Percentiles rank a stretch among this genome's conserved stretches.
Evolutionary conservation across 2,888 invertebrate species (phyloP).

Genomic region (Agrotis segetum): DNA sequence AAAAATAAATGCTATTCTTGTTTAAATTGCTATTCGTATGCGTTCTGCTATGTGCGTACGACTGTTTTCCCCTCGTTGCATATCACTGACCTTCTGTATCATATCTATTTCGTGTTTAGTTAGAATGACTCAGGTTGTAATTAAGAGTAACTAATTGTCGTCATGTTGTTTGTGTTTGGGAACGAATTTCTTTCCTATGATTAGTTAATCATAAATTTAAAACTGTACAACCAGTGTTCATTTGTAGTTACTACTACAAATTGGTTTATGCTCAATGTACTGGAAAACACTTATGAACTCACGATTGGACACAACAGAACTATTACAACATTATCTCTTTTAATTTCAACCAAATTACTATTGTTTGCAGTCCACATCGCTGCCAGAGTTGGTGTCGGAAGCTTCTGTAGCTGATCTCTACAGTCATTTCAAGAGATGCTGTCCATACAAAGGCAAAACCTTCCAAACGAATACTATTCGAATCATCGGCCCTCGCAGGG

Average conservation of each 20-base stretch:
- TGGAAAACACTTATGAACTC: neutral
- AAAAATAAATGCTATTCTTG: too few species aligned
- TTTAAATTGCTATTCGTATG: too few species aligned
- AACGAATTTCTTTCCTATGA: constrained; percentile 5
- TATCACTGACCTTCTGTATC: constrained; percentile 3
- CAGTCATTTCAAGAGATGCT: constrained; percentile 23
- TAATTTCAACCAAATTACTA: neutral
- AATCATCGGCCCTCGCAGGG: neutral
- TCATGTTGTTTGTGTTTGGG: constrained; percentile 28
- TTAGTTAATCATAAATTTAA: neutral
- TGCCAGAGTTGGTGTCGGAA: constrained; percentile 57
- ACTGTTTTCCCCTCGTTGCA: neutral
- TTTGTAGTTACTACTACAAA: too few species aligned
- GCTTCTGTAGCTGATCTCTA: constrained; percentile 43
- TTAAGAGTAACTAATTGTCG: constrained; percentile 43
- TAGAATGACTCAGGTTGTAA: constrained; percentile 51
- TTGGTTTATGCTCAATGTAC: neutral
- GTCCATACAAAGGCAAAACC: constrained; percentile 14
- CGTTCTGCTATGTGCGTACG: neutral
- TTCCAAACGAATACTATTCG: constrained; percentile 10
- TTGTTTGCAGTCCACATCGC: constrained; percentile 50
- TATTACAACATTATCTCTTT: neutral
- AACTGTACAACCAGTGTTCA: too few species aligned
- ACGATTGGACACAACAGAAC: neutral
- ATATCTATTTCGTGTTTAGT: neutral